Evolutionary conservation across 2,888 invertebrate species (phyloP), one percentile per base, ranked within the genome.

Genomic region (Stenchaetothrips biformis): DNA sequence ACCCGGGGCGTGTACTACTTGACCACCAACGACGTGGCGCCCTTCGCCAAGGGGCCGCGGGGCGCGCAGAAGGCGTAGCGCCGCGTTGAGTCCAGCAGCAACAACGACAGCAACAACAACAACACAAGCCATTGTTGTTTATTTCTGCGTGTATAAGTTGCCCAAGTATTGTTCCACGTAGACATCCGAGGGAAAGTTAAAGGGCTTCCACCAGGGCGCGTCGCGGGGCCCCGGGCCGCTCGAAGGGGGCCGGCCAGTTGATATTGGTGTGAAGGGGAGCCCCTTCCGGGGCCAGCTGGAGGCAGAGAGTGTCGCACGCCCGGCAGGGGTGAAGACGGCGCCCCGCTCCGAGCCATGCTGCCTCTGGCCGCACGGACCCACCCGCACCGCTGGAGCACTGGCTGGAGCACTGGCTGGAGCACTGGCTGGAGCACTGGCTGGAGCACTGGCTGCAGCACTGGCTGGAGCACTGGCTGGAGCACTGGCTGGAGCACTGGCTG

Each of bases 1-100:
- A 86, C 89, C 1, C 85, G 86, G 9, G 93, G 93, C 6, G 88
- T 89, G 80, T 92, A 89, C 84, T 92, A 90, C 84, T 87, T 93
- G 0, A 86, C 88, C 82, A 93, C 93, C 0, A 89, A 89, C 80
- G 85, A 88, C 18, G 87, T 88, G 81, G 86, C 90, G 8, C 89
- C 89, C 48, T 93, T 88, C 84, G 91, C 2, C 85, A 87, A 81
- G 89, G 88, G 13, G 49, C 1, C 4, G 37, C 4, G 37, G 37
- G 37, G 37, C 37, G 37, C 37, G 37, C 37, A 37, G 37, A 37
- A 37, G 37, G 37, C 37, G 37, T 37, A 37, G 37, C 37, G 37
- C 37, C 37, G 37, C 37, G 37, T 4, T 4, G 4, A 37, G 37
- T 37, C 37, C 37, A 37, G 37, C 37, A 37, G 4, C 37, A 37